These are phyloP conservation scores for Drosophila bipectinata DNA, from an alignment of 1,140 invertebrate species.

Conservation along the genomic window DNA sequence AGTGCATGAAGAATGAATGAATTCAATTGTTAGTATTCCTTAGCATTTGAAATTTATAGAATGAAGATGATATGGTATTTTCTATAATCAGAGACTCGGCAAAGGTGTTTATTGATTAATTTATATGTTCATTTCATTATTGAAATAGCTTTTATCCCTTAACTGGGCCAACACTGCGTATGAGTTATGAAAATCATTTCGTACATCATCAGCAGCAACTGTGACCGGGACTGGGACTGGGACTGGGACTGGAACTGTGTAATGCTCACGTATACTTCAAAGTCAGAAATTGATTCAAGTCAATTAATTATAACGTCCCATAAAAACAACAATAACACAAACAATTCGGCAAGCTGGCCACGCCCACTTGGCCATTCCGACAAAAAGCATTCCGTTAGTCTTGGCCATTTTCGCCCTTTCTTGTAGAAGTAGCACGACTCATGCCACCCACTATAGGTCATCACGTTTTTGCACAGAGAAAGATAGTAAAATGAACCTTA, in stretches of 20 bases:
- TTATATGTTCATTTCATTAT: background rate
- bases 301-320: slow-evolving; percentile 76
- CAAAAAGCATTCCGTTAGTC: background rate
- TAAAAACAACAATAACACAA: slow-evolving; percentile 47
- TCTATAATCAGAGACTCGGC: no score
- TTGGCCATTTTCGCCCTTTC: background rate
- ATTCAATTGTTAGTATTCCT: slow-evolving; percentile 22
- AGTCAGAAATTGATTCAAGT: slow-evolving; percentile 82
- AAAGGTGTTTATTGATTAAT: background rate
- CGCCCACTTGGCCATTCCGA: slow-evolving; percentile 10
- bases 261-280: slow-evolving; percentile 74
- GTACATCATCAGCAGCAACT: slow-evolving; percentile 48
- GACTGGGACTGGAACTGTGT: slow-evolving; percentile 41
- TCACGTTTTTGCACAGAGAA: slow-evolving; percentile 29
- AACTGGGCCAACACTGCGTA: slow-evolving; percentile 39
- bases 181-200: slow-evolving; percentile 75
- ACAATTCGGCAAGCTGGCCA: slow-evolving; percentile 8
- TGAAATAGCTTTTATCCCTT: background rate
- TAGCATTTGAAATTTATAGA: background rate
- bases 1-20: slow-evolving; percentile 20
- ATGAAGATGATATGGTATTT: no score
- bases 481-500: background rate
- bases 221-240: slow-evolving; percentile 39
- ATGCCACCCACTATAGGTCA: background rate
- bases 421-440: slow-evolving; percentile 1